Base-by-base conservation (phyloP, 2,113 vertebrate genomes). In the Hippocampus guttulatus region DNA sequence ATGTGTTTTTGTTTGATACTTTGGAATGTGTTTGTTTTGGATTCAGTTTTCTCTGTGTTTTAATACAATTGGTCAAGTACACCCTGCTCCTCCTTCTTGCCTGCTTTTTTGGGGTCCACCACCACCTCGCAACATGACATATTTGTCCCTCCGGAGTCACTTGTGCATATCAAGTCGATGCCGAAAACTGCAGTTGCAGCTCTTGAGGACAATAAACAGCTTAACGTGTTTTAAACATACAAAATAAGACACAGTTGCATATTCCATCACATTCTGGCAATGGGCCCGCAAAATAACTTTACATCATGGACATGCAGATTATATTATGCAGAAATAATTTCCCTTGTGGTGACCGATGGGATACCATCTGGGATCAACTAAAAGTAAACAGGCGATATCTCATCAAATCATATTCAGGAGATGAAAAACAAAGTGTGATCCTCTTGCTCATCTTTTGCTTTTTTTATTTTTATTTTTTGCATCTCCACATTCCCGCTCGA, bases 381-480 rank as follows among this genome's bases (percentile, higher is more conserved):
- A 76, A 67, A 43, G 23, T 70, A 38, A 81, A 71, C 25, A 64
- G 23, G 25, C 11, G 12, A n/a, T 23, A 58, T 27, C 1, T 16
- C 27, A 18, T 33, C 27, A 61, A 27, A 40, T 64, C 10, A 82
- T 71, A 69, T 82, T 81, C 82, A 67, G 69, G 68, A 64, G 73
- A 66, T 67, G 70, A 80, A 67, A 57, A 33, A 76, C 21, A 45
- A 64, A 65, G 74, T 69, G 72, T 71, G 55, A 60, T 51, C 67
- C 73, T 64, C 76, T 25, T 64, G 54, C 49, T 70, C 49, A 16
- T 76, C 69, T 55, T 84, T 77, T 85, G 27, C 61, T 49, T 66
- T 30, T 75, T 77, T n/a, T n/a, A n/a, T n/a, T 77, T 27, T 69
- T 75, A 74, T 68, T 68, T 65, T 69, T 74, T 78, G 70, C 68